A percentile compares a stretch with the other conserved stretches of the same genome.
phyloP scores from a whole-genome alignment of 2,797 vertebrate genomes.

The Coregonus sp. region DNA sequence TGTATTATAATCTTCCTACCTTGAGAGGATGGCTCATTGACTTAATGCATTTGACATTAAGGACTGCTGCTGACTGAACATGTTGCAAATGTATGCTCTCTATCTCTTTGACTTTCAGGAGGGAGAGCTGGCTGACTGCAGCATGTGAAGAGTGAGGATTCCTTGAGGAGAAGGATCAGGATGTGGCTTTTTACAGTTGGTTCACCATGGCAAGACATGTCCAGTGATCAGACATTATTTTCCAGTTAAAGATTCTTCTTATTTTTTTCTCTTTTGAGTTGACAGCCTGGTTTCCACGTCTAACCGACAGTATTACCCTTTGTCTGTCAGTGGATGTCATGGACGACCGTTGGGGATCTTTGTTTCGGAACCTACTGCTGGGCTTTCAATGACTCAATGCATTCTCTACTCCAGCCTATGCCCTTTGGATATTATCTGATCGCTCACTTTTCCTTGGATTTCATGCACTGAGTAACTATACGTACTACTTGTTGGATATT shows the following conservation, averaged over 20 bases:
- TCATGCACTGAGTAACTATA: slow-evolving; percentile 72
- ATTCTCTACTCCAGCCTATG: slow-evolving; percentile 45
- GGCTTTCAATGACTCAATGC: slow-evolving; percentile 43
- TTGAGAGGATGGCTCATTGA: slow-evolving; percentile 53
- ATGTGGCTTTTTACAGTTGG: slow-evolving; percentile 63
- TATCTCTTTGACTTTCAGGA: slow-evolving; percentile 63
- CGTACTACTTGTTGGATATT: slow-evolving; percentile 78
- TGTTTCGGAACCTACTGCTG: slow-evolving; percentile 47
- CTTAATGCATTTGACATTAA: slow-evolving; percentile 54
- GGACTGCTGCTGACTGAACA: slow-evolving; percentile 63
- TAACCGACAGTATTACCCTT: slow-evolving; percentile 52
- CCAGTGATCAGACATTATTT: slow-evolving; percentile 65
- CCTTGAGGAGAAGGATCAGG: slow-evolving; percentile 54
- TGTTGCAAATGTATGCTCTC: slow-evolving; percentile 64
- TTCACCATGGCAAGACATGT: slow-evolving; percentile 58
- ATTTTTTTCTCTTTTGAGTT: slow-evolving; percentile 44
- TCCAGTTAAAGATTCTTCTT: slow-evolving; percentile 58
- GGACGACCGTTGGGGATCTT: slow-evolving; percentile 59
- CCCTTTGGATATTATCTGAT: slow-evolving; percentile 76
- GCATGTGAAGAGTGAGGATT: slow-evolving; percentile 51
- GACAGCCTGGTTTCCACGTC: slow-evolving; percentile 49
- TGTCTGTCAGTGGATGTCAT: slow-evolving; percentile 59
- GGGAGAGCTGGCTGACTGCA: slow-evolving; percentile 62
- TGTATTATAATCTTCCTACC: slow-evolving; percentile 32
- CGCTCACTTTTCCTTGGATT: slow-evolving; percentile 67